A percentile compares a stretch with the other conserved stretches of the same genome.
Conservation (phyloP, 2,888 invertebrate species). For the Toxonevra muliebris region DNA sequence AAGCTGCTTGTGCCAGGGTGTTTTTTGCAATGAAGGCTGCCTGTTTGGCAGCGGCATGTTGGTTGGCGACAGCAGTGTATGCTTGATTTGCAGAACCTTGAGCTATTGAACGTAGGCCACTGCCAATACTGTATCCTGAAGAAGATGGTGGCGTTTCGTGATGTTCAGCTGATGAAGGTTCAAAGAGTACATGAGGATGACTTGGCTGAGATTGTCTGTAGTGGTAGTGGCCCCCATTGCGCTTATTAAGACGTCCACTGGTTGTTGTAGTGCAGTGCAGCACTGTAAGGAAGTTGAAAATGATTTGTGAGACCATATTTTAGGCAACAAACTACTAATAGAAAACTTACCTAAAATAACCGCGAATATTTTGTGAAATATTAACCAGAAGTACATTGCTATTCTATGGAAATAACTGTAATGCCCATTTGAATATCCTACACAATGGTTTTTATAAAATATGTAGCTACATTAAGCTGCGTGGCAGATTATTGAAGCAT, state of each 20-base stretch:
- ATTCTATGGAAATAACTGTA: constrained; percentile 35
- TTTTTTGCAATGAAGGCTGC: constrained; percentile 83
- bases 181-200: background rate
- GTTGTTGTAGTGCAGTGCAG: constrained; percentile 39
- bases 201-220: constrained; percentile 34
- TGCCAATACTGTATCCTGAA: constrained; percentile 67
- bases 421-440: constrained; percentile 37
- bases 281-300: constrained; percentile 20
- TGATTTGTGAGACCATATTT: background rate
- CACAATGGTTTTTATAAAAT: constrained; percentile 27
- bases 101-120: constrained; percentile 77
- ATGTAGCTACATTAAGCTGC: background rate
- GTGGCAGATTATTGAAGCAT: background rate
- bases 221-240: constrained; percentile 55
- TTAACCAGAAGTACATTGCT: constrained; percentile 40
- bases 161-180: no score
- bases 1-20: constrained; percentile 79
- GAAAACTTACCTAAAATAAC: constrained; percentile 40
- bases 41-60: constrained; percentile 80
- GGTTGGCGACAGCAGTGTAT: constrained; percentile 76
- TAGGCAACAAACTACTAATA: no score
- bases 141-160: no score
- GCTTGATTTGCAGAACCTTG: constrained; percentile 82
- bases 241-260: constrained; percentile 53
- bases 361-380: constrained; percentile 33